phyloP scores from a whole-genome alignment of 2,113 vertebrate species.

The Rhineura floridana region DNA sequence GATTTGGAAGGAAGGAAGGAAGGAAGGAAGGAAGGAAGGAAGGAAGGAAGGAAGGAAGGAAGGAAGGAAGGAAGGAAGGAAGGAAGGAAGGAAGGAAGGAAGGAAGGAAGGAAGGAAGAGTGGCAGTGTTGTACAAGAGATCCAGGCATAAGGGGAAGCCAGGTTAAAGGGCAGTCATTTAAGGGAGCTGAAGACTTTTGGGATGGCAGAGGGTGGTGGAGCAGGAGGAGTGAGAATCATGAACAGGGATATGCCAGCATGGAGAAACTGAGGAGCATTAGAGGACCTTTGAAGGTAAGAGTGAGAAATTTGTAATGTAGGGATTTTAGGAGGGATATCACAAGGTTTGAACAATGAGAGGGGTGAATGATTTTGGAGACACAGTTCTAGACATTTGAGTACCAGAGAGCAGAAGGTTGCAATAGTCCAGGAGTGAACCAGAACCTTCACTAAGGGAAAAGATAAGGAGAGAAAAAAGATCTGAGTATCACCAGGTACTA shows the following conservation, averaged over 20 bases:
- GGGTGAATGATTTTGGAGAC: too few relatives aligned
- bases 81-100: too few relatives aligned
- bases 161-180: background rate
- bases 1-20: too few relatives aligned
- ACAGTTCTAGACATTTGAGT: too few relatives aligned
- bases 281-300: background rate
- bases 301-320: background rate
- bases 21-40: too few relatives aligned
- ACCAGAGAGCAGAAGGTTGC: background rate
- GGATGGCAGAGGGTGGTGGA: background rate
- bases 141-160: background rate
- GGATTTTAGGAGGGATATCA: background rate
- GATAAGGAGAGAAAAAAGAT: too few relatives aligned
- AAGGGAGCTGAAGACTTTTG: background rate
- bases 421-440: background rate
- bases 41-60: too few relatives aligned
- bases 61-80: too few relatives aligned
- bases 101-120: too few relatives aligned
- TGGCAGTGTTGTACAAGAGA: too few relatives aligned
- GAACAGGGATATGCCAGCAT: too few relatives aligned
- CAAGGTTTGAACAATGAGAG: background rate
- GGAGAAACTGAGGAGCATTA: background rate
- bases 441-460: background rate
- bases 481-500: too few relatives aligned
- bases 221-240: background rate